A percentile compares a stretch with the other conserved stretches of the same genome.
Conservation (phyloP, 2,888 invertebrate genomes). For the Trichacis sp. region DNA sequence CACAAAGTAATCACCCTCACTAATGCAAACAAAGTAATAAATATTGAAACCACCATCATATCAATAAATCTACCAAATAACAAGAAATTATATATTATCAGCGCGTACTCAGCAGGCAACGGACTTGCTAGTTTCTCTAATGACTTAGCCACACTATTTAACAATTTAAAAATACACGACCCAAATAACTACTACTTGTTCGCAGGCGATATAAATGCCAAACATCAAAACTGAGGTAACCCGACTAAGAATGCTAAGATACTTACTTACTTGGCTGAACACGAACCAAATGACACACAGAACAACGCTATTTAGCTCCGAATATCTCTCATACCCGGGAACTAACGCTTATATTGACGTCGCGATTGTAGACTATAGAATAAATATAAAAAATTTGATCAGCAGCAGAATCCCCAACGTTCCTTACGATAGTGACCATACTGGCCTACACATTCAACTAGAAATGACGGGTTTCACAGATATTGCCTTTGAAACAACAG, state of each 20-base stretch:
- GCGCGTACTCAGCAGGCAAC: slow-evolving; percentile 17
- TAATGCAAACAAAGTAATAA: too few relatives aligned
- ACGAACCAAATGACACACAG: neutral
- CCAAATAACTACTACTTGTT: slow-evolving; percentile 18
- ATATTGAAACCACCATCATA: slow-evolving; percentile 17
- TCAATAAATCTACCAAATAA: slow-evolving; percentile 8
- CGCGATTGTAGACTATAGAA: slow-evolving; percentile 10
- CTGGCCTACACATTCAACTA: neutral
- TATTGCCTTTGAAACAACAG: slow-evolving; percentile 7
- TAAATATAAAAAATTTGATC: slow-evolving; percentile 1
- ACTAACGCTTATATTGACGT: slow-evolving; percentile 23
- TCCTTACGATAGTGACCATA: slow-evolving; percentile 28
- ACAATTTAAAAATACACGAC: slow-evolving; percentile 7
- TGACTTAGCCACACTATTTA: slow-evolving; percentile 12
- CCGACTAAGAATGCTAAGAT: slow-evolving; percentile 10
- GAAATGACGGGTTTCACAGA: neutral
- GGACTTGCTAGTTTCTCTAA: slow-evolving; percentile 4
- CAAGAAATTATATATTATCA: slow-evolving; percentile 14
- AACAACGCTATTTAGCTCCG: neutral
- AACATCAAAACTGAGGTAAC: slow-evolving; percentile 19
- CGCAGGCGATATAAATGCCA: slow-evolving; percentile 31
- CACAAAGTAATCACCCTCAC: neutral
- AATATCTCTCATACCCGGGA: slow-evolving; percentile 9
- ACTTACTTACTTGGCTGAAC: slow-evolving; percentile 11
- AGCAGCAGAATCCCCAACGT: slow-evolving; percentile 14